Evolutionary conservation across 2,113 vertebrate genomes (phyloP), one percentile per base, ranked within the genome.

Genomic region (Ctenomys sociabilis): DNA sequence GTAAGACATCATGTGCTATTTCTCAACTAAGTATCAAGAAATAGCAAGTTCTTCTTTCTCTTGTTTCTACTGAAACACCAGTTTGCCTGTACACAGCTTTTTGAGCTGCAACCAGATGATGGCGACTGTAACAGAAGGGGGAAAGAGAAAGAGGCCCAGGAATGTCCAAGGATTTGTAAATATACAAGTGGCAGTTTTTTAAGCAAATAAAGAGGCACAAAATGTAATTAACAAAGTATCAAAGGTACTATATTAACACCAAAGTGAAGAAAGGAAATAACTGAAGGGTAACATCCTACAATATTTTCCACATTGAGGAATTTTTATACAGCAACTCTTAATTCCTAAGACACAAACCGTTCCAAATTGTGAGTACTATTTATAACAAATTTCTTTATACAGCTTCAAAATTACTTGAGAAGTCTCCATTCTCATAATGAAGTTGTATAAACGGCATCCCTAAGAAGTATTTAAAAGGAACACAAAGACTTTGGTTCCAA

Each of bases 141-240:
- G 59, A 93, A 85, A 30, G 57, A 89, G 61, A 21, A 43, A 81
- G 85, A 9, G 7, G 7, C 68, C 66, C 28, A 82, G 28, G 45
- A n/a, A 9, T 10, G 68, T 70, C 91, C 37, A 35, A 40, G 66
- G 68, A 80, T 72, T 13, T 91, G 32, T 63, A 68, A 72, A 81
- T 9, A 68, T 30, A 43, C 49, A 91, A 90, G 35, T 40, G 32
- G 43, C n/a, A 87, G 72, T 87, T 81, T 91, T 83, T 49, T 90
- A 96, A 88, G 72, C 57, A 94, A 90, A 81, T 49, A 21, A 57
- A 81, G 93, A 92, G 19, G 21, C 52, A 89, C 0, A 43, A 66
- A 59, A 37, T 81, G n/a, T 5, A 73, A 75, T 72, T 81, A 64
- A 85, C 52, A 68, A 73, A 80, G 63, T 59, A 81, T 40, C 82